Conservation (phyloP, 1,140 invertebrate genomes). For the Camponotus vicinus region DNA sequence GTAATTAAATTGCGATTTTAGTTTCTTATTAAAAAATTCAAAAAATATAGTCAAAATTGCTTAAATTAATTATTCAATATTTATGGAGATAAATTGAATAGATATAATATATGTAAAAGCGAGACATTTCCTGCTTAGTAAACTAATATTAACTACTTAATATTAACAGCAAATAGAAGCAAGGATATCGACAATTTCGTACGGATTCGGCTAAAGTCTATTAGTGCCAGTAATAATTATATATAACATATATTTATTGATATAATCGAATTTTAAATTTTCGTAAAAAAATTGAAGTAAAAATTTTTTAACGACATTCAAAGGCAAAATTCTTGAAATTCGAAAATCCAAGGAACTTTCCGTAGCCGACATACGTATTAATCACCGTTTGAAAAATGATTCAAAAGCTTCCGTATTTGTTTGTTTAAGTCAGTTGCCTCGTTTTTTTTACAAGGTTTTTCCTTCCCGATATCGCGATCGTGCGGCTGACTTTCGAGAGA, state of each 20-base stretch:
- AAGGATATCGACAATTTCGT: not conserved
- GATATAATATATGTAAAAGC: conserved; percentile 3
- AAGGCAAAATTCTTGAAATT: not conserved
- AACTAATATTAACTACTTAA: not conserved
- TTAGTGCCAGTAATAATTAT: not conserved
- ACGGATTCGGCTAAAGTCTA: not conserved
- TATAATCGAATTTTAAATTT: not conserved
- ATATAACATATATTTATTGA: not conserved
- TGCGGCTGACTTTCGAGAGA: not conserved
- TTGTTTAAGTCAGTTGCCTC: not conserved
- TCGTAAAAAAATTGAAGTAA: not conserved
- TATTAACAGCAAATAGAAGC: not conserved
- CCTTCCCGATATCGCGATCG: conserved; percentile 16
- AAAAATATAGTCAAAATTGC: not conserved
- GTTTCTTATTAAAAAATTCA: not conserved
- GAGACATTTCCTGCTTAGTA: not conserved
- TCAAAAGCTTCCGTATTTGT: conserved; percentile 24
- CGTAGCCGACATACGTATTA: not conserved
- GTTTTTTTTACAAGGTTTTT: not conserved
- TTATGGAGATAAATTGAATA: not conserved
- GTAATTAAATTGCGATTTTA: not conserved
- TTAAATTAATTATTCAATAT: conserved; percentile 10
- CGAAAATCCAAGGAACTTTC: not conserved
- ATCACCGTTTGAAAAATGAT: conserved; percentile 4
- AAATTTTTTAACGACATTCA: not conserved